Percentiles rank a stretch among this genome's conserved stretches.
Evolutionary conservation across 2,113 vertebrate genomes (phyloP).

Genomic region (Sula dactylatra): DNA sequence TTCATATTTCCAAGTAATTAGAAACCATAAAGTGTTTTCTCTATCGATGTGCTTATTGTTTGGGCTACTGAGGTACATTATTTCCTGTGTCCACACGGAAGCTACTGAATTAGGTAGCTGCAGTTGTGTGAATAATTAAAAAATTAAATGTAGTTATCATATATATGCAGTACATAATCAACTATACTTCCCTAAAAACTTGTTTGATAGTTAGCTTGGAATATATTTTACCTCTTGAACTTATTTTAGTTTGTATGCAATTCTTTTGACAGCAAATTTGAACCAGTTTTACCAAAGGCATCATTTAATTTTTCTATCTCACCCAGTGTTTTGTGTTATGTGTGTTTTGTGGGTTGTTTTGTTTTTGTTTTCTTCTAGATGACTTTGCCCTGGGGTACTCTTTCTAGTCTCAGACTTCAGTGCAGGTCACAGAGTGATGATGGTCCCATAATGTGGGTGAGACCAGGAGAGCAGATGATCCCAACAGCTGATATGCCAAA

Average conservation of each 20-base stretch:
- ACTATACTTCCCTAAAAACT: neutral
- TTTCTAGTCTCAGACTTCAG: conserved; percentile 91
- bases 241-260: neutral
- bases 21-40: neutral
- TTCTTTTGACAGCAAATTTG: neutral
- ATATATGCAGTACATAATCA: neutral
- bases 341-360: conserved; percentile 57
- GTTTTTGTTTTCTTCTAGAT: conserved; percentile 76
- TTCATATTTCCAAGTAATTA: neutral
- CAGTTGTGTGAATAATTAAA: neutral
- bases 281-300: neutral
- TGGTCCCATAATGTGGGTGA: conserved; percentile 98
- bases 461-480: conserved; percentile 97
- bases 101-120: neutral
- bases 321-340: conserved; percentile 41
- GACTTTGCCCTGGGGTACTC: conserved; percentile 95
- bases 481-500: conserved; percentile 98
- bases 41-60: neutral
- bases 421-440: conserved; percentile 97
- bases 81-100: neutral
- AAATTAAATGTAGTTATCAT: neutral
- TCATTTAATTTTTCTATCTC: neutral
- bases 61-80: neutral
- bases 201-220: neutral
- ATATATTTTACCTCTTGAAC: neutral